These are phyloP conservation scores for Hylaea fasciaria DNA, from an alignment of 2,888 invertebrate genomes.

Conservation along the genomic window DNA sequence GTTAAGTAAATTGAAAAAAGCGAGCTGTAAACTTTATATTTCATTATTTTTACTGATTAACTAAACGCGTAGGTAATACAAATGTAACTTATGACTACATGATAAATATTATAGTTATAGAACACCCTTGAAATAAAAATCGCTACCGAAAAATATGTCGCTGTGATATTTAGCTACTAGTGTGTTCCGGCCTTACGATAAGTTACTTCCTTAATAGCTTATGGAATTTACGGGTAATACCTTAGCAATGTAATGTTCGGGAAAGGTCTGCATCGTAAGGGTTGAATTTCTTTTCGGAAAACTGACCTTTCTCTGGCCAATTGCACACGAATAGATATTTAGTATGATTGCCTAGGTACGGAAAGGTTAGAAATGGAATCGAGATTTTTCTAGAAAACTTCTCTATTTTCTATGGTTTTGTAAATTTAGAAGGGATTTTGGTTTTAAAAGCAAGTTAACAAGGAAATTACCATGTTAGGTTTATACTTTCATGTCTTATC, in stretches of 20 bases:
- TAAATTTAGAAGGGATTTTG: neutral
- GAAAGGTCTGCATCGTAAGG: constrained; percentile 30
- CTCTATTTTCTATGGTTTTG: neutral
- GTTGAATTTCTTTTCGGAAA: constrained; percentile 30
- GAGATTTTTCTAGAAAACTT: constrained; percentile 8
- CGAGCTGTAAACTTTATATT: too few species aligned
- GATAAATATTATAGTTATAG: too few species aligned
- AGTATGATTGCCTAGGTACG: constrained; percentile 34
- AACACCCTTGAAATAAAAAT: too few species aligned
- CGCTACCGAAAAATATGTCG: too few species aligned
- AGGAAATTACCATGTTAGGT: too few species aligned
- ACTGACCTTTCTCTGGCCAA: constrained; percentile 37
- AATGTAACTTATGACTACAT: too few species aligned
- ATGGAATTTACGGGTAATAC: constrained; percentile 39
- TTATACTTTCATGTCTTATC: too few species aligned
- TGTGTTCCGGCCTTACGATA: constrained; percentile 24
- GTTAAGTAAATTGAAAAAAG: too few species aligned
- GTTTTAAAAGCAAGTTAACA: too few species aligned
- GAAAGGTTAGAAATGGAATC: constrained; percentile 18
- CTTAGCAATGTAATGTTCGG: constrained; percentile 34
- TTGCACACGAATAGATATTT: constrained; percentile 39
- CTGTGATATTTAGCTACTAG: neutral
- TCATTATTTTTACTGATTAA: too few species aligned
- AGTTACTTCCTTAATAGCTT: constrained; percentile 38
- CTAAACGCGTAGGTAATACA: too few species aligned